Evolutionary conservation across 1,140 invertebrate species (phyloP).

Genomic region (Hyposmocoma kahamanoa): DNA sequence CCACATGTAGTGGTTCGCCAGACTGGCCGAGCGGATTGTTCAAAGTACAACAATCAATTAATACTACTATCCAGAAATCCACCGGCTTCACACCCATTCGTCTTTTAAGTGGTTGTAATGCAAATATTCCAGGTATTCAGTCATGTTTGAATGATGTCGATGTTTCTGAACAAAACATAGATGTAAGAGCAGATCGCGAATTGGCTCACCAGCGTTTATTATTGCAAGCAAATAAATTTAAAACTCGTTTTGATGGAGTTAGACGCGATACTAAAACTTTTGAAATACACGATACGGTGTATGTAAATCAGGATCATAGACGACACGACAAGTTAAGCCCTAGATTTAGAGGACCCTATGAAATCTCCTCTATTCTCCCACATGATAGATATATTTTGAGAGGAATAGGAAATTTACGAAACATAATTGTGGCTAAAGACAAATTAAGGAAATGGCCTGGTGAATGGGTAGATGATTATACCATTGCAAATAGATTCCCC

Average conservation of each 20-base stretch:
- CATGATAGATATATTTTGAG: constrained; percentile 1
- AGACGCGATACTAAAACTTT: constrained; percentile 23
- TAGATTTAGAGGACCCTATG: constrained; percentile 38
- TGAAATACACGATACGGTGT: constrained; percentile 26
- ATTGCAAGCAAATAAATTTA: constrained; percentile 18
- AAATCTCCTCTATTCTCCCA: constrained; percentile 14
- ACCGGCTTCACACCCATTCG: constrained; percentile 31
- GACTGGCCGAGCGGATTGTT: constrained; percentile 40
- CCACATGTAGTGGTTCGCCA: constrained; percentile 22
- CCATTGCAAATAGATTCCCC: too few relatives aligned
- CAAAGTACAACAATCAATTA: constrained; percentile 41
- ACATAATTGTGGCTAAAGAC: constrained; percentile 3
- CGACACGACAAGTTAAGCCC: constrained; percentile 26
- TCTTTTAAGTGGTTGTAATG: constrained; percentile 24
- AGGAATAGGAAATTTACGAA: neutral
- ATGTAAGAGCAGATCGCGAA: constrained; percentile 18
- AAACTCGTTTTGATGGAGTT: constrained; percentile 21
- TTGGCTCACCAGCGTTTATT: constrained; percentile 14
- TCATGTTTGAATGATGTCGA: constrained; percentile 18
- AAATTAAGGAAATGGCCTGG: constrained; percentile 4
- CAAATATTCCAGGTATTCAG: constrained; percentile 27
- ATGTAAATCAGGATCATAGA: constrained; percentile 33
- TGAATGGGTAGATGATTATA: neutral
- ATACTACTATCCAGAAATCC: constrained; percentile 35
- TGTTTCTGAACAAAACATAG: constrained; percentile 7